Evolutionary conservation across 2,888 invertebrate species (phyloP), one percentile per base, ranked within the genome.

Genomic region (Laspeyria flexula): DNA sequence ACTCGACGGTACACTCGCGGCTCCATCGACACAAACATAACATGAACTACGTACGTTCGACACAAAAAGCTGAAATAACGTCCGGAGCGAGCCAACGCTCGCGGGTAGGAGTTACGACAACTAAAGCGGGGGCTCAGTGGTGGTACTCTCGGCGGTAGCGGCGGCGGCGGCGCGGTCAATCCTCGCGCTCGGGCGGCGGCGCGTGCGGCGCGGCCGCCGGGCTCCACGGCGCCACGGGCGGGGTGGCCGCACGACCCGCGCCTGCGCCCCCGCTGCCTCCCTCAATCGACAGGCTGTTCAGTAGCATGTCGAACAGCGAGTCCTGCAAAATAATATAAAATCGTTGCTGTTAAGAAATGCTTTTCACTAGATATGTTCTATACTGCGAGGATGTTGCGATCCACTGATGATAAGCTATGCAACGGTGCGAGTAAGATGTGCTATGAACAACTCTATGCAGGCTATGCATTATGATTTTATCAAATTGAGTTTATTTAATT

Each of bases 261-360:
- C 61, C 67, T 37, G 61, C 62, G 18, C 54, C 60, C 23, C 55
- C 65, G 18, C 63, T 52, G 46, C 49, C 42, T 39, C 79, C 73
- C 30, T 90, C 90, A 34, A 89, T 65, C 1, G 88, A 79, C 43
- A 91, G 71, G 53, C 86, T 88, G 77, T 85, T 87, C 38, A 92
- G 75, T 23, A 91, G 74, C 80, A 91, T 88, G 71, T 91, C 90
- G 77, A 92, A 90, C 23, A 92, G 73, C 12, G 88, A 86, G 63
- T 90, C 91, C 91, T 92, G 80, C 1, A 53, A 41, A 9, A 7
- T 25, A 6, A 25, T 7, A 18, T n/a, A n/a, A n/a, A n/a, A n/a
- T n/a, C n/a, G n/a, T n/a, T n/a, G n/a, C n/a, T n/a, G n/a, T n/a
- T n/a, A n/a, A n/a, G n/a, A n/a, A n/a, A n/a, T n/a, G n/a, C n/a